Conservation (phyloP, 2,797 vertebrate genomes). For the Rhinella marina region DNA sequence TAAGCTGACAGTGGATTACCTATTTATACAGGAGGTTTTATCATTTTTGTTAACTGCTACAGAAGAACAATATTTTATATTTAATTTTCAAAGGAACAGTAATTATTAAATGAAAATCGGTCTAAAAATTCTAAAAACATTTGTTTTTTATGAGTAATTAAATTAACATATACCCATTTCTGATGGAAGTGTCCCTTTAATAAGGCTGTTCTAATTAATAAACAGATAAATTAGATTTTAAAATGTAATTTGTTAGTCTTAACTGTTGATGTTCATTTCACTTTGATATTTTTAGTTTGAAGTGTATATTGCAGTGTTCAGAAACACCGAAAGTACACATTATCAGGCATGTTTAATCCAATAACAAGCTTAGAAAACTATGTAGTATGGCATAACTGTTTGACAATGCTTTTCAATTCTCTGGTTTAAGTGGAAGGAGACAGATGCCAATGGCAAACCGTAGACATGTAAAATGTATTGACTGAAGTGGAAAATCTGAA, state of each 20-base stretch:
- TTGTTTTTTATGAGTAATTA: neutral
- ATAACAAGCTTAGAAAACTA: conserved; percentile 16
- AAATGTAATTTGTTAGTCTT: neutral
- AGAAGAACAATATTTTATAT: too few species aligned
- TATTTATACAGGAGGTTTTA: too few species aligned
- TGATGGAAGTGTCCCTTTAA: neutral
- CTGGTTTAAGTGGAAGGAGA: conserved; percentile 64
- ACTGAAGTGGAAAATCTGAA: conserved; percentile 67
- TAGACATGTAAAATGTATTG: conserved; percentile 66
- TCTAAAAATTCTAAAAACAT: neutral
- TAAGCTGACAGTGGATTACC: too few species aligned
- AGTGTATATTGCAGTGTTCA: neutral
- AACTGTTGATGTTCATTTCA: neutral
- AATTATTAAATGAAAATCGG: too few species aligned
- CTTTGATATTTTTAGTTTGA: neutral
- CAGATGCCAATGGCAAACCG: conserved; percentile 64
- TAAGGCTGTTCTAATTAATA: neutral
- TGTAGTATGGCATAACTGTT: conserved; percentile 35
- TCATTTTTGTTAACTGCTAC: too few species aligned
- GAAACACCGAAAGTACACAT: neutral
- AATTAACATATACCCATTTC: too few species aligned
- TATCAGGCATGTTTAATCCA: conserved; percentile 27
- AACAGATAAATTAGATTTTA: too few species aligned
- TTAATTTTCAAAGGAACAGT: too few species aligned
- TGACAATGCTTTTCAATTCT: conserved; percentile 57